A percentile compares a stretch with the other conserved stretches of the same genome.
Conservation (phyloP, 2,113 vertebrate genomes). For the Psophia crepitans region DNA sequence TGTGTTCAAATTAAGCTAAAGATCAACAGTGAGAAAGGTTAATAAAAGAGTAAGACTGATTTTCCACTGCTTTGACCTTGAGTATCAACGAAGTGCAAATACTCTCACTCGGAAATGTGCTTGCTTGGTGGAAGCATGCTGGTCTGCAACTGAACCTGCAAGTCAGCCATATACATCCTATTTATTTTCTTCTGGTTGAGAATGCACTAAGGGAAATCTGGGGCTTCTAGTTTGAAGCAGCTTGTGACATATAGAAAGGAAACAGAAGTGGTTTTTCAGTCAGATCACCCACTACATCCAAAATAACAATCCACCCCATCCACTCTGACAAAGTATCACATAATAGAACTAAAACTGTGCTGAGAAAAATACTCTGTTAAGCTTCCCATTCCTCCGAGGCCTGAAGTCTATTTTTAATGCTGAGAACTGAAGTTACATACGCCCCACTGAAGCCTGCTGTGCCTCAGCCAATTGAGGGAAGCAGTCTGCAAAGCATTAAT, state of each 20-base stretch:
- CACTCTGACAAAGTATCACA: slow-evolving; percentile 62
- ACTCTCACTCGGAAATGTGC: background rate
- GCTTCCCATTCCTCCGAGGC: slow-evolving; percentile 42
- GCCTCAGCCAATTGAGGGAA: slow-evolving; percentile 18
- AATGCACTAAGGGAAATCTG: background rate
- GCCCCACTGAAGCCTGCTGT: slow-evolving; percentile 2
- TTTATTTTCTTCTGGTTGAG: background rate
- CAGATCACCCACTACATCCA: slow-evolving; percentile 54
- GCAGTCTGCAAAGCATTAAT: slow-evolving; percentile 41
- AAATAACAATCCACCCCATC: slow-evolving; percentile 68
- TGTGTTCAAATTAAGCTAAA: background rate
- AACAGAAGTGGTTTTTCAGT: slow-evolving; percentile 36
- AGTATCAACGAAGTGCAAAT: background rate
- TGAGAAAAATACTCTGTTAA: slow-evolving; percentile 59
- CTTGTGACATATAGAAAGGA: slow-evolving; percentile 43
- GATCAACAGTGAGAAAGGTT: background rate
- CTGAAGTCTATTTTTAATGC: slow-evolving; percentile 55
- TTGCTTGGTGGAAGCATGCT: background rate
- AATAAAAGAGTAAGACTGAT: background rate
- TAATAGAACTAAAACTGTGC: slow-evolving; percentile 58
- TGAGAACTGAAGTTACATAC: slow-evolving; percentile 7
- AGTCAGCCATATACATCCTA: background rate
- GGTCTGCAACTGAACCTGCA: background rate
- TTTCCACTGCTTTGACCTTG: background rate
- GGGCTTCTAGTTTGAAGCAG: slow-evolving; percentile 1